These are phyloP conservation scores for Agrochola lychnidis DNA, from an alignment of 2,888 invertebrate genomes.

Conservation along the genomic window DNA sequence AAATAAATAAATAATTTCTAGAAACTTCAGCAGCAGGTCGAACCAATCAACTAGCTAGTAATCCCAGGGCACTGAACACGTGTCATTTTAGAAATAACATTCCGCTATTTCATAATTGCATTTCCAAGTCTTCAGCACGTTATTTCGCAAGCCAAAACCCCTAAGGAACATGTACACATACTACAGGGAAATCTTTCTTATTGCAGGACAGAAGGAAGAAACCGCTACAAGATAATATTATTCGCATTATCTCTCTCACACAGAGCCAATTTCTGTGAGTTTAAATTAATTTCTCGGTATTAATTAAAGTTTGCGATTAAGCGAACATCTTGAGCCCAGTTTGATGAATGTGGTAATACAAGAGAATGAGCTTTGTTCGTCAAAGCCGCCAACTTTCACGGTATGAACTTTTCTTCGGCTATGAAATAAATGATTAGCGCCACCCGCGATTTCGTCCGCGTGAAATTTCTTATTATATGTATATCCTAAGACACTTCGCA, in stretches of 20 bases:
- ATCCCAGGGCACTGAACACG: conserved; percentile 5
- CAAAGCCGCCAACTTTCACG: conserved; percentile 41
- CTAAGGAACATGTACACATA: background rate
- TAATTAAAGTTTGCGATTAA: conserved; percentile 66
- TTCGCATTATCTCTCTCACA: conserved; percentile 50
- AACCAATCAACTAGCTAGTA: background rate
- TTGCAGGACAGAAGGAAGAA: conserved; percentile 21
- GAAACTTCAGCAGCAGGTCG: background rate
- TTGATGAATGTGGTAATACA: conserved; percentile 64
- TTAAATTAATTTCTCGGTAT: conserved; percentile 73
- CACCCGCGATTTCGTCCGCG: background rate
- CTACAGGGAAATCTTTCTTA: conserved; percentile 45
- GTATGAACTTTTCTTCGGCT: conserved; percentile 11
- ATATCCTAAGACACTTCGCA: background rate
- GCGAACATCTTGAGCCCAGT: conserved; percentile 62
- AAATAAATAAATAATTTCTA: background rate
- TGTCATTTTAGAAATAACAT: conserved; percentile 22
- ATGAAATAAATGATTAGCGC: conserved; percentile 3
- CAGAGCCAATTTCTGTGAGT: conserved; percentile 61
- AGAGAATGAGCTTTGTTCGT: conserved; percentile 48
- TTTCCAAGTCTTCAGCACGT: conserved; percentile 19
- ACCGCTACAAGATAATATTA: conserved; percentile 40
- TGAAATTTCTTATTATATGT: background rate
- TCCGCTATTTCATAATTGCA: conserved; percentile 16
- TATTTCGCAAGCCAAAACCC: conserved; percentile 27